Evolutionary conservation across 2,113 vertebrate genomes (phyloP).

Genomic region (Crotalus helleri): DNA sequence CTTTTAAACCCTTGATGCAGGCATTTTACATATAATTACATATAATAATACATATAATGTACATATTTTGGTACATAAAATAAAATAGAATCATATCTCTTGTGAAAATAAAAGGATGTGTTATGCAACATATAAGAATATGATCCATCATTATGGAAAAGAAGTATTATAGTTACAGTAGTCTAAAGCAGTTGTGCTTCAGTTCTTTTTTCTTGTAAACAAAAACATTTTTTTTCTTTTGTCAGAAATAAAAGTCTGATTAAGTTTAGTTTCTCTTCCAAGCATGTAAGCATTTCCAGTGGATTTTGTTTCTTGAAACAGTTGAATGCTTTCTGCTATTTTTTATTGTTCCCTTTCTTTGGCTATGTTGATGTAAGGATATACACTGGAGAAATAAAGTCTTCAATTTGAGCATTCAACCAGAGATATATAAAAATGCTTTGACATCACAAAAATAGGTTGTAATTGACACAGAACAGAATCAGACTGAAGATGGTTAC

Average conservation of each 20-base stretch:
- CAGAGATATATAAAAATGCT: slow-evolving; percentile 26
- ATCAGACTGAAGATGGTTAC: slow-evolving; percentile 22
- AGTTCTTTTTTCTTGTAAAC: not conserved
- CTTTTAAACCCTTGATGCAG: not conserved
- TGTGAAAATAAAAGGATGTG: not conserved
- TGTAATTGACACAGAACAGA: slow-evolving; percentile 33
- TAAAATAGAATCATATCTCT: not conserved
- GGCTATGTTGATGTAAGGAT: slow-evolving; percentile 19
- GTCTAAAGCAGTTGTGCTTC: not conserved
- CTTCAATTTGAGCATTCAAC: not conserved
- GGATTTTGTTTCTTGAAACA: slow-evolving; percentile 32
- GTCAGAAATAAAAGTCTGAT: slow-evolving; percentile 19
- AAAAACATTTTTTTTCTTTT: not conserved
- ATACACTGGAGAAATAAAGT: slow-evolving; percentile 17
- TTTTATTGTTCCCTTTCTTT: slow-evolving; percentile 27
- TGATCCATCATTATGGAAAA: not conserved
- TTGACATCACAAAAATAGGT: slow-evolving; percentile 18
- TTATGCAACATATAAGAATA: not conserved
- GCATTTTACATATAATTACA: not conserved
- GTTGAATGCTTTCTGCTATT: slow-evolving; percentile 25
- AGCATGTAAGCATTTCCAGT: slow-evolving; percentile 16
- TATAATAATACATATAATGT: too few species aligned
- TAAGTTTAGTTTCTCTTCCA: slow-evolving; percentile 33
- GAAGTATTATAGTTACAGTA: not conserved
- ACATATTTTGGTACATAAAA: not conserved